A percentile compares a stretch with the other conserved stretches of the same genome.
These are phyloP conservation scores for Apodemus agrarius DNA, from an alignment of 2,797 vertebrate genomes.

Conservation along the genomic window DNA sequence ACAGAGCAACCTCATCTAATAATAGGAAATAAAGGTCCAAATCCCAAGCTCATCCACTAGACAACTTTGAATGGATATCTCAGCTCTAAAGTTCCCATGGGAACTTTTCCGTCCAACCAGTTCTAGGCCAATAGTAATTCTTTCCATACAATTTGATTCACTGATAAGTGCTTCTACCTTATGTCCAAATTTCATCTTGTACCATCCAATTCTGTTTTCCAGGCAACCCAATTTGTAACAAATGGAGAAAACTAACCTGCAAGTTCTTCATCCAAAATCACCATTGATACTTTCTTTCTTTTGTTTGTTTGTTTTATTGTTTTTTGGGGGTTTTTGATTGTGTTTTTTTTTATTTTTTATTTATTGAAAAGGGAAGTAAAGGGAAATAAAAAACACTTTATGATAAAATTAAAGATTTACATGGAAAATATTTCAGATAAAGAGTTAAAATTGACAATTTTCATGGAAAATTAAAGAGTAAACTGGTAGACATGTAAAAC, in stretches of 20 bases:
- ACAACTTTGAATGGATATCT: neutral
- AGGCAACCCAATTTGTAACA: neutral
- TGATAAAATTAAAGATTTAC: too few species aligned
- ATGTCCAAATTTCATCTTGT: slow-evolving; percentile 5
- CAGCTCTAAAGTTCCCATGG: neutral
- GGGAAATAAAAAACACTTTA: too few species aligned
- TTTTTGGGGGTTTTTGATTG: too few species aligned
- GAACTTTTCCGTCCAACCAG: neutral
- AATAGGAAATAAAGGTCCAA: slow-evolving; percentile 4
- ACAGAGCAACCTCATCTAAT: neutral
- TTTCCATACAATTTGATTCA: neutral
- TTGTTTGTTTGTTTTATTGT: too few species aligned
- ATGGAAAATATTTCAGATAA: too few species aligned
- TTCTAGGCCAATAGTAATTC: neutral
- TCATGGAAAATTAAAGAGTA: too few species aligned
- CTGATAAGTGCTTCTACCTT: neutral
- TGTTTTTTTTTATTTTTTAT: too few species aligned
- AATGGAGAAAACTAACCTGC: neutral
- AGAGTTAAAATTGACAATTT: too few species aligned
- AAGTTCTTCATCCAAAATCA: neutral
- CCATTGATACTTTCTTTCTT: neutral
- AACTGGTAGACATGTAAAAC: too few species aligned
- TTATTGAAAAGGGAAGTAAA: too few species aligned
- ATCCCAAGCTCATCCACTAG: neutral
- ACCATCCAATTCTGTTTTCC: slow-evolving; percentile 34